These are phyloP conservation scores for Boleophthalmus pectinirostris DNA, from an alignment of 2,113 vertebrate species.

Conservation along the genomic window DNA sequence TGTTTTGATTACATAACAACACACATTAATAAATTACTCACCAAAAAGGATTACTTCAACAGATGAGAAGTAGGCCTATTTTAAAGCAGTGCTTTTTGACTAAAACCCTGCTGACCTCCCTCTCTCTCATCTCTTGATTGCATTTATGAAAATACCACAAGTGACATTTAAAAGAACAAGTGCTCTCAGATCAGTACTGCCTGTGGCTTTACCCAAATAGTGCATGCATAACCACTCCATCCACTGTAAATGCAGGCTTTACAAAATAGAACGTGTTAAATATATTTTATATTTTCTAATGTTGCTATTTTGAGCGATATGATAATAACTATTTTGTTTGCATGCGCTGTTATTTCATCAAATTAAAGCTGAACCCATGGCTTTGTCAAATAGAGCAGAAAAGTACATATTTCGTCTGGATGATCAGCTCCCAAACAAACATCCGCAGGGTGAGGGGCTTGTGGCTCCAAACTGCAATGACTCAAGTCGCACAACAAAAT, in stretches of 20 bases:
- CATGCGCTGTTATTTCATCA: constrained; percentile 43
- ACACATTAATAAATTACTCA: neutral
- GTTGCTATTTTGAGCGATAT: constrained; percentile 17
- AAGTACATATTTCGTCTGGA: constrained; percentile 21
- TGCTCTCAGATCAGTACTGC: constrained; percentile 9
- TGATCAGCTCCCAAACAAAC: constrained; percentile 22
- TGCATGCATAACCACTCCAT: constrained; percentile 31
- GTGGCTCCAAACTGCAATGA: neutral
- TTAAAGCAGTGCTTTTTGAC: constrained; percentile 2
- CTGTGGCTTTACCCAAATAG: constrained; percentile 42
- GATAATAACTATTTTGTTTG: constrained; percentile 27
- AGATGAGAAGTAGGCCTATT: neutral
- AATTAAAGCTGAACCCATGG: constrained; percentile 30
- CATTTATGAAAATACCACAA: constrained; percentile 36
- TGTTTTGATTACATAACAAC: neutral
- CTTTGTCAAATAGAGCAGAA: constrained; percentile 28
- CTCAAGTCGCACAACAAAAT: neutral
- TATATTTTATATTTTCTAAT: constrained; percentile 14
- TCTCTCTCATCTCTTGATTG: constrained; percentile 16
- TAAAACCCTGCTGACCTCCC: constrained; percentile 15
- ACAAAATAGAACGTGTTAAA: constrained; percentile 8
- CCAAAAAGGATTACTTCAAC: neutral
- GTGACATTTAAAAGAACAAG: constrained; percentile 34
- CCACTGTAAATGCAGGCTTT: constrained; percentile 42
- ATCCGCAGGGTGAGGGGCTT: constrained; percentile 20